phyloP scores from a whole-genome alignment of 2,888 invertebrate genomes.

The Cybosia mesomella region DNA sequence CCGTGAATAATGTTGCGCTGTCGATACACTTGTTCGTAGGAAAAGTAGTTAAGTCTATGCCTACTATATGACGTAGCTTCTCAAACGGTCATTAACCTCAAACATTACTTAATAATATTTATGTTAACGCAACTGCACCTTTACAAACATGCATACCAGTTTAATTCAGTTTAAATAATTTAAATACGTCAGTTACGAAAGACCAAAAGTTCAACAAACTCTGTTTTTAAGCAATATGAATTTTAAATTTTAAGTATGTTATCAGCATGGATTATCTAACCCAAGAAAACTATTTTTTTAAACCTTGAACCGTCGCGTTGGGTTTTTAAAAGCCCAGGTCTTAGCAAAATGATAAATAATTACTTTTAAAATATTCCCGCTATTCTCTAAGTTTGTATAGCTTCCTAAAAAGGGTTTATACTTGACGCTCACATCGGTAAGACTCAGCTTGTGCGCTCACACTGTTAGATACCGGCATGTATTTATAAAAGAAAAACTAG shows the following conservation, averaged over 20 bases:
- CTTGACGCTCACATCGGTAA: no score
- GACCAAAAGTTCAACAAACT: slow-evolving; percentile 50
- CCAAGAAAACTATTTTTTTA: slow-evolving; percentile 24
- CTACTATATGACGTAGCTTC: slow-evolving; percentile 46
- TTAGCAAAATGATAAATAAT: no score
- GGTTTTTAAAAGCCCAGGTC: no score
- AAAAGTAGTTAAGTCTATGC: slow-evolving; percentile 26
- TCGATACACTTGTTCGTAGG: slow-evolving; percentile 34
- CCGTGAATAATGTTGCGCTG: slow-evolving; percentile 46
- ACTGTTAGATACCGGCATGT: no score
- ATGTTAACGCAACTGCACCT: slow-evolving; percentile 55
- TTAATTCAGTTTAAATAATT: slow-evolving; percentile 51
- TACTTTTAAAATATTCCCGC: no score
- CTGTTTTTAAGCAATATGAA: slow-evolving; percentile 41
- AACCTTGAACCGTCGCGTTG: slow-evolving; percentile 10
- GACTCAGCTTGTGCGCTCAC: no score
- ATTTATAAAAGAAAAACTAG: no score
- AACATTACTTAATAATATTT: slow-evolving; percentile 51
- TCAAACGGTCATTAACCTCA: slow-evolving; percentile 53
- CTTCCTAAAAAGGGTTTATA: no score
- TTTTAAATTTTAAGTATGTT: slow-evolving; percentile 37
- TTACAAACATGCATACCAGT: slow-evolving; percentile 48
- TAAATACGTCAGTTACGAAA: slow-evolving; percentile 50
- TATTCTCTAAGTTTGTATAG: no score
- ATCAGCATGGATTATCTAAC: slow-evolving; percentile 27